phyloP scores from a whole-genome alignment of 2,797 vertebrate genomes.

The Knipowitschia caucasica region DNA sequence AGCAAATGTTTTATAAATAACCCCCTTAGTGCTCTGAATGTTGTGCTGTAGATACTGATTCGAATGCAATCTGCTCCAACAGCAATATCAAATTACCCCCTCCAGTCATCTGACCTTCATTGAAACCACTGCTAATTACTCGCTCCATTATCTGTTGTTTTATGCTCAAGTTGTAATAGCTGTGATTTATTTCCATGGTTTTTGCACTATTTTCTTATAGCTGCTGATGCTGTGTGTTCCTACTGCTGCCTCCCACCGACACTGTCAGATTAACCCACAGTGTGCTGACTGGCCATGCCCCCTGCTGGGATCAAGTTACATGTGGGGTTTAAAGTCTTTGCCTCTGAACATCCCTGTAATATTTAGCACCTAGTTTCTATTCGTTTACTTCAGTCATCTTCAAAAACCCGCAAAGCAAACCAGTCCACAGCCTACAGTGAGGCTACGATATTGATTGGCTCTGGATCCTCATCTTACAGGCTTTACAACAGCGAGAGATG shows the following conservation, averaged over 20 bases:
- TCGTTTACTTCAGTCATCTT: conserved; percentile 55
- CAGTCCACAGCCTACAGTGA: conserved; percentile 49
- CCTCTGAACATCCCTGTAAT: conserved; percentile 41
- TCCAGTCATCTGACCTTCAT: conserved; percentile 1
- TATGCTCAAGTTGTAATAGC: conserved; percentile 13
- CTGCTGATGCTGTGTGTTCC: conserved; percentile 27
- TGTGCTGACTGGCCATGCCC: conserved; percentile 54
- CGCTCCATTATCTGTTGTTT: conserved; percentile 14
- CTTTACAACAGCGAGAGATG: conserved; percentile 42
- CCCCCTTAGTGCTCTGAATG: not conserved
- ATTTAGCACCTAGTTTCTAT: conserved; percentile 60
- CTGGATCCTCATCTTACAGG: conserved; percentile 40
- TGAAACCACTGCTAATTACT: not conserved
- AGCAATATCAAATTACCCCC: not conserved
- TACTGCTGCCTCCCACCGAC: conserved; percentile 5
- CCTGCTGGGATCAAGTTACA: conserved; percentile 49
- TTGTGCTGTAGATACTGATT: not conserved
- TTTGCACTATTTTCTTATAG: conserved; percentile 20
- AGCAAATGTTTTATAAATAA: too few relatives aligned
- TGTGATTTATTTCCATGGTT: conserved; percentile 20
- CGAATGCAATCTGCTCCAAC: not conserved
- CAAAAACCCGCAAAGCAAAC: conserved; percentile 59
- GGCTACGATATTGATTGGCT: conserved; percentile 61
- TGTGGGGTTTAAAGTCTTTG: conserved; percentile 48
- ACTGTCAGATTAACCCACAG: conserved; percentile 15